These are phyloP conservation scores for Lethrus apterus DNA, from an alignment of 1,140 invertebrate genomes.

Conservation along the genomic window DNA sequence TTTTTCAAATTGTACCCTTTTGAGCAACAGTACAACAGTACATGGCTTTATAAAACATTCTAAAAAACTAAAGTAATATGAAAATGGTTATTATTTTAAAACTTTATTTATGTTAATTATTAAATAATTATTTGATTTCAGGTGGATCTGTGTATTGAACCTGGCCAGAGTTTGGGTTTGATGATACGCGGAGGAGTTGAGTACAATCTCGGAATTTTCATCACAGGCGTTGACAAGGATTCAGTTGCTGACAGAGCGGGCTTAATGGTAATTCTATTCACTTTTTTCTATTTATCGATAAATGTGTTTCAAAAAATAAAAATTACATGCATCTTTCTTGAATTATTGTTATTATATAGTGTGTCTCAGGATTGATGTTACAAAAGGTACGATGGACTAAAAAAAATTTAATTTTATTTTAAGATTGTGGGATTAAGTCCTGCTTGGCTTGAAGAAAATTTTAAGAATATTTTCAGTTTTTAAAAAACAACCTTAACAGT, in stretches of 20 bases:
- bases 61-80: no score
- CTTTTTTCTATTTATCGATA: not conserved
- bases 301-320: not conserved
- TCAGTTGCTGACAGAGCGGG: constrained; percentile 85
- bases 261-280: constrained; percentile 61
- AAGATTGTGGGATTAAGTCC: no score
- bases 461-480: no score
- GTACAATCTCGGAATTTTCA: constrained; percentile 90
- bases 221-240: constrained; percentile 87
- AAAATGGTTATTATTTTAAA: not conserved
- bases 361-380: not conserved
- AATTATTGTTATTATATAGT: not conserved
- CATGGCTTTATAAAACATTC: no score
- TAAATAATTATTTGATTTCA: constrained; percentile 37
- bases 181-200: constrained; percentile 92
- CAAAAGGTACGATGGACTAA: not conserved
- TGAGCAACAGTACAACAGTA: no score
- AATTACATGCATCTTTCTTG: not conserved
- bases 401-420: no score
- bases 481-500: no score
- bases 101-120: not conserved
- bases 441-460: no score
- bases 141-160: constrained; percentile 79
- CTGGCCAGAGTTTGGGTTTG: constrained; percentile 81
- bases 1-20: no score